Conservation (phyloP, 92 coral and sea anemone genomes). For the Epizoanthus illoricatus region DNA sequence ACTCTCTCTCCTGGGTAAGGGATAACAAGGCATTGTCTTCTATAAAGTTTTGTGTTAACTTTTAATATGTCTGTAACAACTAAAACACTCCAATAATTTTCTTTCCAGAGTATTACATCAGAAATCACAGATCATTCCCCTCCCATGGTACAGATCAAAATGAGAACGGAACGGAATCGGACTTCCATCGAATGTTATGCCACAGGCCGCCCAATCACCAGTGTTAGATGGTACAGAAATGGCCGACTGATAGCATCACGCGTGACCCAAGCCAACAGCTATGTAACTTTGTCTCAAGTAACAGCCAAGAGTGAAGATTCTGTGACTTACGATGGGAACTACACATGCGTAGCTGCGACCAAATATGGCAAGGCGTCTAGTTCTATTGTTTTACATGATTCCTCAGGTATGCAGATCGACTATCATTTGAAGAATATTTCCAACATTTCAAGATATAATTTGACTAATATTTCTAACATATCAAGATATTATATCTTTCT, state of each 20-base stretch:
- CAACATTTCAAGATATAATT: background rate
- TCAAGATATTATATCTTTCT: background rate
- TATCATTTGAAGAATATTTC: background rate
- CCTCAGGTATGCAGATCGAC: background rate
- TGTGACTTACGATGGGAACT: background rate
- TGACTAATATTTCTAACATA: background rate
- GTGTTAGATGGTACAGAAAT: conserved; percentile 19
- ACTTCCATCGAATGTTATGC: conserved; percentile 9
- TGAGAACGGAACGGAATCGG: background rate
- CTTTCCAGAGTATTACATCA: background rate
- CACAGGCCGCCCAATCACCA: background rate
- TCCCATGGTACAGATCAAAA: conserved; percentile 3
- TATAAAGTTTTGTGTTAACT: too few species aligned
- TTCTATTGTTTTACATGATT: background rate
- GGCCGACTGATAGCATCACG: background rate
- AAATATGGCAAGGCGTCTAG: conserved; percentile 17
- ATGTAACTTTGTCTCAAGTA: background rate
- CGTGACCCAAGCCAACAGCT: background rate
- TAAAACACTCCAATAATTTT: background rate
- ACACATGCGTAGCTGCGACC: conserved; percentile 22
- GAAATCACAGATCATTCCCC: background rate
- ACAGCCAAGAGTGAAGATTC: background rate
- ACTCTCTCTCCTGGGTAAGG: too few species aligned
- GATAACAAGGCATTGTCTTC: too few species aligned
- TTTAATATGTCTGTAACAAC: background rate